Evolutionary conservation across 2,113 vertebrate genomes (phyloP).

Genomic region (Aegypius monachus): DNA sequence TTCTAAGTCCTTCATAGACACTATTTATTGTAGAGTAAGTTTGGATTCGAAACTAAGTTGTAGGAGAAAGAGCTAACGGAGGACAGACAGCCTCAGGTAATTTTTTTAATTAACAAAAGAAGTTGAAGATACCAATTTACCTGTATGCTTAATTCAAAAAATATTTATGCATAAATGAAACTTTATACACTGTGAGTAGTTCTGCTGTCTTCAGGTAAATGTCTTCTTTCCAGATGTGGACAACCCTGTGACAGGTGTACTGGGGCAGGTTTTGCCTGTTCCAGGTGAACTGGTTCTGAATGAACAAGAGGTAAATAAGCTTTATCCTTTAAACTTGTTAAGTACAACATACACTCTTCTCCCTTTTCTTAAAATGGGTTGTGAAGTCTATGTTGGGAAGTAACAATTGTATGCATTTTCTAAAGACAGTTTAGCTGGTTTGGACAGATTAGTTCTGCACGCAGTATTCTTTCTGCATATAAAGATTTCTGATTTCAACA

Average conservation of each 20-base stretch:
- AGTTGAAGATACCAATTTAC: not conserved
- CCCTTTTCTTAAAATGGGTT: not conserved
- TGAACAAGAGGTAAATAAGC: slow-evolving; percentile 56
- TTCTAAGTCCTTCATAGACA: not conserved
- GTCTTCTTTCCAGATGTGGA: slow-evolving; percentile 46
- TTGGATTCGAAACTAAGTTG: not conserved
- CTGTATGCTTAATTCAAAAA: not conserved
- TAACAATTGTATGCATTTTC: not conserved
- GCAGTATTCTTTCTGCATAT: not conserved
- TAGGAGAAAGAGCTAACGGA: not conserved
- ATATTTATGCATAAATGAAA: not conserved
- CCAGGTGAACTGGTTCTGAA: slow-evolving; percentile 50
- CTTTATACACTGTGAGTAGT: not conserved
- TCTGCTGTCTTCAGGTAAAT: not conserved
- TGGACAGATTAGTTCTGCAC: not conserved
- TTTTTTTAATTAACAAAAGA: not conserved
- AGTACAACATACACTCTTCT: not conserved
- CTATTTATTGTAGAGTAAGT: not conserved
- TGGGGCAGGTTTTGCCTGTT: slow-evolving; percentile 53
- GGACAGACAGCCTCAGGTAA: not conserved
- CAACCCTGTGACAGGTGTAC: slow-evolving; percentile 34
- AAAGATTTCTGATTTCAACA: not conserved
- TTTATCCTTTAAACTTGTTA: not conserved
- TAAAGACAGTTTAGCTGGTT: not conserved
- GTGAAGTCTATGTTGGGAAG: not conserved